Evolutionary conservation across 2,113 vertebrate species (phyloP), one percentile per base, ranked within the genome.

Genomic region (Syngnathus scovelli): DNA sequence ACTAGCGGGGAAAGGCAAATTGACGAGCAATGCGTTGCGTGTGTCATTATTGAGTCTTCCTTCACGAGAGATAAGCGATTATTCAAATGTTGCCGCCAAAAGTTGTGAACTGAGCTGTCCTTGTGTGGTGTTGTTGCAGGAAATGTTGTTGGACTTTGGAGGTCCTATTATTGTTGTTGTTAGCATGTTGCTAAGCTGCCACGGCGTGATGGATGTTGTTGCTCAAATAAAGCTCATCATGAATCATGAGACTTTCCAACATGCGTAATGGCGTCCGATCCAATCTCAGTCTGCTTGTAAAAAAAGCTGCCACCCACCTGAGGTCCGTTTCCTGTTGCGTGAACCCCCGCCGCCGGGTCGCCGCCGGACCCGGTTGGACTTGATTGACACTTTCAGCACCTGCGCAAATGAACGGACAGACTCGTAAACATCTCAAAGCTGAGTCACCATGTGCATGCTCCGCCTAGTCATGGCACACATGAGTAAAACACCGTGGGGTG

Each of bases 241-340:
- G 62, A 77, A 67, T 74, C 61, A 79, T 46, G 46, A 21, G 3
- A 71, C 1, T 68, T 66, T 72, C 49, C 55, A 70, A 23, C 41
- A 12, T 70, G 68, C 77, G 72, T 61, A 69, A 78, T 75, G 71
- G 69, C 33, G 38, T n/a, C 15, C 70, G 49, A 78, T 81, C 66
- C 43, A 4, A 79, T 75, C 76, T 72, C 79, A 51, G 10, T 56
- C 41, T 1, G 78, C 55, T 75, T 69, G 52, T 74, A 33, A 33
- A 33, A 33, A 76, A 82, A 71, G 0, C 2, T 19, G 60, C 68
- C n/a, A 21, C 81, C 68, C n/a, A 21, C 81, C 81, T 72, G 62
- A 69, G 67, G n/a, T 67, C 36, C 78, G 74, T 81, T 85, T 82
- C 79, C 79, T 85, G 81, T 71, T 64, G 72, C 44, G 46, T 75